These are phyloP conservation scores for Apostichopus japonicus DNA, from an alignment of 35 echinoderm and acorn worm species.

Conservation along the genomic window DNA sequence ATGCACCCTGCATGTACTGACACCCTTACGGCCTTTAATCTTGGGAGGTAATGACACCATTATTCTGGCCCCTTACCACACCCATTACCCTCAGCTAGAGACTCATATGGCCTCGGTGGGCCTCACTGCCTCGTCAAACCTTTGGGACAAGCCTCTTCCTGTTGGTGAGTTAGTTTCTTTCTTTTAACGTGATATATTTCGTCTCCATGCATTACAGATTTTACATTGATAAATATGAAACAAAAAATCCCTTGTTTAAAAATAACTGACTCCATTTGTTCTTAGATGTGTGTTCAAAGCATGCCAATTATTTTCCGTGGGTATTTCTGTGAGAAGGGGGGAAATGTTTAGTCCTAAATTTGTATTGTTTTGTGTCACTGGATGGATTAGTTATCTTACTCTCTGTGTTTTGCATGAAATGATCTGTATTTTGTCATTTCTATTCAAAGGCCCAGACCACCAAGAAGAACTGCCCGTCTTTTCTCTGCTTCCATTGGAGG, in stretches of 20 bases:
- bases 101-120: slow-evolving; percentile 84
- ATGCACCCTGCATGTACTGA: slow-evolving; percentile 90
- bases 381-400: too few relatives aligned
- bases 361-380: too few relatives aligned
- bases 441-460: slow-evolving; percentile 85
- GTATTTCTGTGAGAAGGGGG: too few relatives aligned
- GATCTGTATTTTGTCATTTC: background rate
- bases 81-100: slow-evolving; percentile 82
- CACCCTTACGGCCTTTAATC: slow-evolving; percentile 83
- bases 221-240: too few relatives aligned
- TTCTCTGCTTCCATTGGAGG: slow-evolving; percentile 65
- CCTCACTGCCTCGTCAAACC: slow-evolving; percentile 63
- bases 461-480: slow-evolving; percentile 74
- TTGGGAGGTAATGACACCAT: slow-evolving; percentile 96
- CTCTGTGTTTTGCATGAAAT: background rate
- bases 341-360: too few relatives aligned
- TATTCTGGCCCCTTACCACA: slow-evolving; percentile 92
- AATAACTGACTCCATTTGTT: too few relatives aligned
- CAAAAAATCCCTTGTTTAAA: background rate
- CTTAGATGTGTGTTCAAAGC: too few relatives aligned
- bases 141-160: slow-evolving; percentile 90
- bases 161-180: slow-evolving; percentile 73
- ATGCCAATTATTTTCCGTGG: too few relatives aligned
- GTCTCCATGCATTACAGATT: too few relatives aligned
- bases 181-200: background rate